Percentiles rank a stretch among this genome's conserved stretches.
Evolutionary conservation across 2,113 vertebrate species (phyloP).

Genomic region (Pipra filicauda): DNA sequence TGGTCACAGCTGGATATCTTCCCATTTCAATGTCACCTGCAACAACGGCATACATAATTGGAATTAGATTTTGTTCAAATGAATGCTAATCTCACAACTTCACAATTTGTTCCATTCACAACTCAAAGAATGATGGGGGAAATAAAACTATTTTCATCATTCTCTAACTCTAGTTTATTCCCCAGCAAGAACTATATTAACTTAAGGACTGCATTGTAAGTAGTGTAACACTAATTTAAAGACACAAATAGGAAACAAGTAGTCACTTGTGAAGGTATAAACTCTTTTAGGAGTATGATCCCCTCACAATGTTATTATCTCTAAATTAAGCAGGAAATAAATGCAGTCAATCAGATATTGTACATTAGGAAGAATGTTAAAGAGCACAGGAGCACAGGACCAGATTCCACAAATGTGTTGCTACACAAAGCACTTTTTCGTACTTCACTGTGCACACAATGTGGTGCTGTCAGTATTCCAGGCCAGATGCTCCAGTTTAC

Average conservation of each 20-base stretch:
- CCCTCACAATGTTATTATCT: not conserved
- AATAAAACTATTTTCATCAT: not conserved
- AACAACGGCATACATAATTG: conserved; percentile 11
- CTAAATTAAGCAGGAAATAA: not conserved
- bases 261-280: conserved; percentile 17
- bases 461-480: not conserved
- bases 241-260: not conserved
- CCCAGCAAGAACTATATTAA: conserved; percentile 24
- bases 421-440: not conserved
- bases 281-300: not conserved
- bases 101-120: not conserved
- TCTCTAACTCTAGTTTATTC: not conserved
- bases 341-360: not conserved
- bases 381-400: not conserved
- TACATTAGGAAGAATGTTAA: not conserved
- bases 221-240: not conserved
- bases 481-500: not conserved
- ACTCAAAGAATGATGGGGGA: not conserved
- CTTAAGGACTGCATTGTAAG: not conserved
- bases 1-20: conserved; percentile 74
- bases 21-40: conserved; percentile 68
- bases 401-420: not conserved
- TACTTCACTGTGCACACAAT: not conserved
- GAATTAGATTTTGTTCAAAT: not conserved
- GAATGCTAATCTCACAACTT: not conserved